Evolutionary conservation across 64 coral and sea anemone genomes (phyloP), one percentile per base, ranked within the genome.

Genomic region (Porites australiensis): DNA sequence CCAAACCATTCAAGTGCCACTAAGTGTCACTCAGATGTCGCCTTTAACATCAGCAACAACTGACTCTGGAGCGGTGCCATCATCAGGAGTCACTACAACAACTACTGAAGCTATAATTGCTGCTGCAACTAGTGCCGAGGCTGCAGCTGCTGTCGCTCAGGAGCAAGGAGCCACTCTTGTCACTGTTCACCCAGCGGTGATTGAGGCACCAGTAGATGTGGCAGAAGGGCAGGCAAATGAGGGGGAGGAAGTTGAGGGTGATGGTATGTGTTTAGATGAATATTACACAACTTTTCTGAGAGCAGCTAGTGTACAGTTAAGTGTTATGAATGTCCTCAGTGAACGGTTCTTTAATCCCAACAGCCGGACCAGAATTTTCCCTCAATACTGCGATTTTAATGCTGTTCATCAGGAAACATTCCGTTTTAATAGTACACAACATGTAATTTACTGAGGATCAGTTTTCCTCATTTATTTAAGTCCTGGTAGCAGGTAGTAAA

Each of bases 1-100:
- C 27, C 95, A 98, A 84, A 98, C 95, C 55, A 98, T 94, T 37
- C 95, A 98, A 64, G 95, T 98, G 64, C 95, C 95, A 8, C 23
- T 84, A 10, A 84, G 61, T 84, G 62, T 98, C 21, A 88, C 95
- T 60, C 95, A 98, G 21, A 88, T 93, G 44, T 79, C 93, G 50
- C 80, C 89, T 19, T 78, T 94, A 50, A 82, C 95, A 2, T 83
- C 92, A 53, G 52, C 86, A 44, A 89, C 73, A 13, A 50, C 88
- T 16, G 93, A 70, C 48, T 14, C 77, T 52, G 67, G 77, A 37
- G 92, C 72, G 7, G 71, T 80, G 11, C 23, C 82, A 2, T 55
- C 92, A 13, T 60, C 74, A 71, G 70, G 57, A 14, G 90, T 58
- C 43, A 70, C 88, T 13, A 75, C 91, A 20, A 94, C 92, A 9